A percentile compares a stretch with the other conserved stretches of the same genome.
phyloP scores from a whole-genome alignment of 2,888 invertebrate genomes.

The Nemapogon koenigi region DNA sequence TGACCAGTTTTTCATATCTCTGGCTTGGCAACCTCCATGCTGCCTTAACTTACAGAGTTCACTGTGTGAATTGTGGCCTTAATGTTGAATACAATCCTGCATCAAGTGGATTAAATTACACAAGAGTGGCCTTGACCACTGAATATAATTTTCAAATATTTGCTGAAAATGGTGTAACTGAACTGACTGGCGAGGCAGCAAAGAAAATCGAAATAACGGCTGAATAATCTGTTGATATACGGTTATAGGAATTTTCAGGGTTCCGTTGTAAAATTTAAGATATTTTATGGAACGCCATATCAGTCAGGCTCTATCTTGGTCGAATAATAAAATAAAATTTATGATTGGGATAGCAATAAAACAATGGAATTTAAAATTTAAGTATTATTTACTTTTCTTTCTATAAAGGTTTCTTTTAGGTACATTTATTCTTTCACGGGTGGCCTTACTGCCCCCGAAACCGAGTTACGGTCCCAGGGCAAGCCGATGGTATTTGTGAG shows the following conservation, averaged over 20 bases:
- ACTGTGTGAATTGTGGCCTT: conserved; percentile 81
- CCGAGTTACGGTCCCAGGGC: too few relatives aligned
- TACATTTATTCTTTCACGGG: too few relatives aligned
- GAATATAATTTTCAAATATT: conserved; percentile 91
- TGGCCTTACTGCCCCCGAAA: too few relatives aligned
- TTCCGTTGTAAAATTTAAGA: conserved; percentile 23
- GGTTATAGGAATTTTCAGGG: conserved; percentile 22
- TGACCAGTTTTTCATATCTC: conserved; percentile 90
- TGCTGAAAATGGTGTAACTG: conserved; percentile 90
- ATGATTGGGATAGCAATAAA: too few relatives aligned
- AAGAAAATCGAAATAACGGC: conserved; percentile 87
- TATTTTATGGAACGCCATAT: background rate
- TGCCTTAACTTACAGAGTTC: conserved; percentile 85
- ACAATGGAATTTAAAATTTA: too few relatives aligned
- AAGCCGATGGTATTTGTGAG: too few relatives aligned
- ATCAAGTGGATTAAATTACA: conserved; percentile 83
- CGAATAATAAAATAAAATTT: too few relatives aligned
- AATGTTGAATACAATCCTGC: conserved; percentile 67
- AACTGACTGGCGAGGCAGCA: conserved; percentile 63
- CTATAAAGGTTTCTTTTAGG: too few relatives aligned
- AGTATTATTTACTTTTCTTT: too few relatives aligned
- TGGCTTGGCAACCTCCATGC: conserved; percentile 87
- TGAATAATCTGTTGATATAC: too few relatives aligned
- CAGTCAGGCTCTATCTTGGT: too few relatives aligned
- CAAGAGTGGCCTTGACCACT: conserved; percentile 90